A percentile compares a stretch with the other conserved stretches of the same genome.
Conservation (phyloP, 2,113 vertebrate genomes). For the Toxotes chatareus region DNA sequence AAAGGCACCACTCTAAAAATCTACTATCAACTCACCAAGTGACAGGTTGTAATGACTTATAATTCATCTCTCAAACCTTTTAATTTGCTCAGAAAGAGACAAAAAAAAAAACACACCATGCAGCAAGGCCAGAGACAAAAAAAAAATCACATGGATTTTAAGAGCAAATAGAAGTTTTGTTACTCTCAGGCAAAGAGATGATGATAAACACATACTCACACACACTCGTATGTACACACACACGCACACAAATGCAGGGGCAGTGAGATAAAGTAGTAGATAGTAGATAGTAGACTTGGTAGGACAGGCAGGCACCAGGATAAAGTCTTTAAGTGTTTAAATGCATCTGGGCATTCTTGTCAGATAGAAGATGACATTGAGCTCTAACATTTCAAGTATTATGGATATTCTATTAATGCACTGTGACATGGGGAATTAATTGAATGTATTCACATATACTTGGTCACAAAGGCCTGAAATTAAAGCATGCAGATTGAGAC, state of each 20-base stretch:
- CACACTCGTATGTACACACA: neutral
- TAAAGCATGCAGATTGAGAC: constrained; percentile 58
- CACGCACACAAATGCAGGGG: constrained; percentile 7
- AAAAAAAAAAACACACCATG: neutral
- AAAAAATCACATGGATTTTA: neutral
- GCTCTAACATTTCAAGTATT: constrained; percentile 40
- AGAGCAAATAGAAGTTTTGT: constrained; percentile 25
- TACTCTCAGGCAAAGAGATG: constrained; percentile 15
- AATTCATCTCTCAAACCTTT: constrained; percentile 1
- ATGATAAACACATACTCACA: constrained; percentile 5
- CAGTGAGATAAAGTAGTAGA: constrained; percentile 1
- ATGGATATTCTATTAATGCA: constrained; percentile 62
- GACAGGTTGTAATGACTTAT: neutral
- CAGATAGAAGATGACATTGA: constrained; percentile 54
- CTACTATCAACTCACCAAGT: neutral
- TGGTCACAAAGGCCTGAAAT: constrained; percentile 67
- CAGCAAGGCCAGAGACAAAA: constrained; percentile 12
- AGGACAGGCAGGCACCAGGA: constrained; percentile 24
- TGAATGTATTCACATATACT: constrained; percentile 59
- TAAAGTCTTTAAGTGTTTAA: constrained; percentile 56
- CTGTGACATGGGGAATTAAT: constrained; percentile 63
- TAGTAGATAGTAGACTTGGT: constrained; percentile 7
- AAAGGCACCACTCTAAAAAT: neutral
- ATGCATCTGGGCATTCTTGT: constrained; percentile 52
- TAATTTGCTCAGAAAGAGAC: constrained; percentile 14